Conservation (phyloP, 2,113 vertebrate species). For the Xenus cinereus region DNA sequence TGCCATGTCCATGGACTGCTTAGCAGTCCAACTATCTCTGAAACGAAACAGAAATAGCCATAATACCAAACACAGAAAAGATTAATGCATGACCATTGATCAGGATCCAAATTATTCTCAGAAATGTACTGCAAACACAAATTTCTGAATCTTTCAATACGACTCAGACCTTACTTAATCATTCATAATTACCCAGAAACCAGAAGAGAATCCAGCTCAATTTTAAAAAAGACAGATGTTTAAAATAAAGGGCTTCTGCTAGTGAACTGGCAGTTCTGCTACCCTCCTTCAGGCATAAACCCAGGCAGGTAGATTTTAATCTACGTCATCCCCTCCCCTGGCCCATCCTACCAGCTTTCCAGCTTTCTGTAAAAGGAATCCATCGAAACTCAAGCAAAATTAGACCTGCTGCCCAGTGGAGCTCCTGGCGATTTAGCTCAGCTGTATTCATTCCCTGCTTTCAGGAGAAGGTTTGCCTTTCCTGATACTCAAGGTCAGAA, state of each 20-base stretch:
- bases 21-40: not conserved
- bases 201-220: not conserved
- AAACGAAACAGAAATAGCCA: not conserved
- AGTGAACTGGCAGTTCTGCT: not conserved
- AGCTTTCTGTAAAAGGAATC: not conserved
- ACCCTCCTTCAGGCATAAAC: not conserved
- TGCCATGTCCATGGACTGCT: not conserved
- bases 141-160: not conserved
- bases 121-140: not conserved
- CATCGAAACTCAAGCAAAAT: not conserved
- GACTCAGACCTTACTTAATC: not conserved
- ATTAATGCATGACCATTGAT: not conserved
- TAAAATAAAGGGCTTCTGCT: not conserved
- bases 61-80: not conserved
- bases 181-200: not conserved
- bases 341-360: not conserved
- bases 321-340: not conserved
- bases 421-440: not conserved
- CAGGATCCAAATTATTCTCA: not conserved
- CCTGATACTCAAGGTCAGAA: not conserved
- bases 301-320: not conserved
- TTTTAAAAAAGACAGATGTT: not conserved
- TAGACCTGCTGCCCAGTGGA: not conserved
- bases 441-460: not conserved
- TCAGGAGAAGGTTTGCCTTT: not conserved